phyloP scores from a whole-genome alignment of 2,113 vertebrate species.

The Dicentrarchus labrax region DNA sequence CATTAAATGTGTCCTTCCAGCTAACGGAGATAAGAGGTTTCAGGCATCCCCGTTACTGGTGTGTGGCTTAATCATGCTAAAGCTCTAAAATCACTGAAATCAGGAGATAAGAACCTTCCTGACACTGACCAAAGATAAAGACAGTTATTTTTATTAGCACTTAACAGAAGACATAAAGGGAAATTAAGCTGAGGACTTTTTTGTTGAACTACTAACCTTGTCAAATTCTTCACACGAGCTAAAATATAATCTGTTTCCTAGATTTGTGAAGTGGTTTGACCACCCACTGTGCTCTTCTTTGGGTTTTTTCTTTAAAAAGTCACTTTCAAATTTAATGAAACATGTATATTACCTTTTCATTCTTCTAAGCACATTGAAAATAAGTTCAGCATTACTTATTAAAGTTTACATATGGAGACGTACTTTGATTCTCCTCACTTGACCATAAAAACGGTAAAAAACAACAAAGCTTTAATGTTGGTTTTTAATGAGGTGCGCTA shows the following conservation, averaged over 20 bases:
- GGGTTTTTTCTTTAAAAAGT: slow-evolving; percentile 1
- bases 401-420: slow-evolving; percentile 15
- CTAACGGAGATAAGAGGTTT: slow-evolving; percentile 10
- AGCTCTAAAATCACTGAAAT: slow-evolving; percentile 37
- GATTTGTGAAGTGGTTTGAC: slow-evolving; percentile 34
- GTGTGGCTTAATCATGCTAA: slow-evolving; percentile 7
- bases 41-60: slow-evolving; percentile 1
- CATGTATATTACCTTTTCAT: slow-evolving; percentile 22
- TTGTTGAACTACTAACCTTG: slow-evolving; percentile 38
- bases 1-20: slow-evolving; percentile 18
- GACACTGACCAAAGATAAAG: slow-evolving; percentile 54
- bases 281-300: slow-evolving; percentile 30
- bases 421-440: slow-evolving; percentile 16
- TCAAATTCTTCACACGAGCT: slow-evolving; percentile 34
- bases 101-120: slow-evolving; percentile 29
- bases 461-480: slow-evolving; percentile 52
- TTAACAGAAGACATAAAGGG: slow-evolving; percentile 36
- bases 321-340: slow-evolving; percentile 12
- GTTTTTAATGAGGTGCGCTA: slow-evolving; percentile 36
- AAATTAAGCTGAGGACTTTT: slow-evolving; percentile 41
- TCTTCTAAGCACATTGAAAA: slow-evolving; percentile 5
- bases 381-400: background rate
- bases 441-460: slow-evolving; percentile 5
- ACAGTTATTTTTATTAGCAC: slow-evolving; percentile 51
- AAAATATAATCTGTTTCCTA: slow-evolving; percentile 38